These are phyloP conservation scores for Avahi laniger DNA, from an alignment of 2,797 vertebrate genomes.

Conservation along the genomic window DNA sequence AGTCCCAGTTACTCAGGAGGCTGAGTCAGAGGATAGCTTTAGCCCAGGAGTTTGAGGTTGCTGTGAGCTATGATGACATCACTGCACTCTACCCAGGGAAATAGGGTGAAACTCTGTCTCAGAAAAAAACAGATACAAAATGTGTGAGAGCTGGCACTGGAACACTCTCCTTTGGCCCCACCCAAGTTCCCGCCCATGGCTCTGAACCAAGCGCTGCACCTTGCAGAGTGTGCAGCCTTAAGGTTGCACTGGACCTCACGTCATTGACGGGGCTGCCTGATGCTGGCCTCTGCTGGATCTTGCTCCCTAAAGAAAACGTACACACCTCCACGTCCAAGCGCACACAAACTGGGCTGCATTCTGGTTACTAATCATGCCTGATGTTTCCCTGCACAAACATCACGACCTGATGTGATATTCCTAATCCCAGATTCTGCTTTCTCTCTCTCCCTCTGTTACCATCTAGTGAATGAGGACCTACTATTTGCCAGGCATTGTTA, in stretches of 20 bases:
- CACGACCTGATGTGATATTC: background rate
- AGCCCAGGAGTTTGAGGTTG: too few species aligned
- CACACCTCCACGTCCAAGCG: background rate
- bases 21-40: too few species aligned
- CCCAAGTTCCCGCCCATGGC: accelerated
- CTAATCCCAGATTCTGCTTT: background rate
- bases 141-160: background rate
- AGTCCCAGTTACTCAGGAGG: too few species aligned
- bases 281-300: background rate
- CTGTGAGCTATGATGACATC: too few species aligned
- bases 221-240: too few species aligned
- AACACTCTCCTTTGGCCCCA: background rate
- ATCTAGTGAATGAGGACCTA: background rate
- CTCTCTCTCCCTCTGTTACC: background rate
- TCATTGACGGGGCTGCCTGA: background rate
- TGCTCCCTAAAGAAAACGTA: background rate
- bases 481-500: background rate
- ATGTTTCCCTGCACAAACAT: background rate
- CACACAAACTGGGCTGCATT: background rate
- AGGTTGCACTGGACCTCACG: background rate
- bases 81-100: too few species aligned
- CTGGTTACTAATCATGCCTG: background rate
- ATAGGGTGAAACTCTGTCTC: too few species aligned
- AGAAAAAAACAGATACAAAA: too few species aligned
- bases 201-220: background rate